Evolutionary conservation across 2,797 vertebrate genomes (phyloP), one percentile per base, ranked within the genome.

Genomic region (Sebastes steindachneri): DNA sequence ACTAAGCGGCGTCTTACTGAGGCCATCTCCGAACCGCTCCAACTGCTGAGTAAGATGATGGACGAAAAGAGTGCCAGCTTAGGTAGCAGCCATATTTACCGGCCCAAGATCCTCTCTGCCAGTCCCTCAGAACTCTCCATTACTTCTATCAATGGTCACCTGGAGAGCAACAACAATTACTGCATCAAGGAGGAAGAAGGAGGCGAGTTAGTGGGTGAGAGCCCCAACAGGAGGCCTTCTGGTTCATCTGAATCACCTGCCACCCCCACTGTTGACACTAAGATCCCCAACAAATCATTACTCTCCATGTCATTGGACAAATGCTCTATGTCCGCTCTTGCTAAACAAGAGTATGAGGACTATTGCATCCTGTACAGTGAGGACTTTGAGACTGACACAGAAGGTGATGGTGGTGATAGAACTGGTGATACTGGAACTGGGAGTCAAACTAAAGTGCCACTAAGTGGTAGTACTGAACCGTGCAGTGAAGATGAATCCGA

Each of bases 111-210:
- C 84, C 96, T 98, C 86, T 98, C 99, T 79, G 96, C 96, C 90
- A 99, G 98, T 92, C 97, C 97, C 91, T 96, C 97, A 59, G 99
- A 99, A 89, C 98, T 98, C 84, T 96, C 96, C 69, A 88, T 98
- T 84, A 90, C 95, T 64, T 94, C 97, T 77, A 92, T 97, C 84
- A 98, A 97, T 17, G 97, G 96, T 86, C 95, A 96, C 84, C 93
- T 96, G 89, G 98, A 97, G 93, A 98, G 95, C 95, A 98, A 98
- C 96, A 96, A 95, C 95, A 95, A 96, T 90, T 97, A 98, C 93
- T 98, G 97, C 95, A 99, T 99, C 93, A 98, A 99, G 83, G 98
- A 99, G 88, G 99, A 99, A 82, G 99, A 99, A 78, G 94, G 94
- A 29, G 96, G 75, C 19, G 93, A 98, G 55, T 95, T 92, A 0